phyloP scores from a whole-genome alignment of 1,140 invertebrate genomes.

The Euglossa dilemma region DNA sequence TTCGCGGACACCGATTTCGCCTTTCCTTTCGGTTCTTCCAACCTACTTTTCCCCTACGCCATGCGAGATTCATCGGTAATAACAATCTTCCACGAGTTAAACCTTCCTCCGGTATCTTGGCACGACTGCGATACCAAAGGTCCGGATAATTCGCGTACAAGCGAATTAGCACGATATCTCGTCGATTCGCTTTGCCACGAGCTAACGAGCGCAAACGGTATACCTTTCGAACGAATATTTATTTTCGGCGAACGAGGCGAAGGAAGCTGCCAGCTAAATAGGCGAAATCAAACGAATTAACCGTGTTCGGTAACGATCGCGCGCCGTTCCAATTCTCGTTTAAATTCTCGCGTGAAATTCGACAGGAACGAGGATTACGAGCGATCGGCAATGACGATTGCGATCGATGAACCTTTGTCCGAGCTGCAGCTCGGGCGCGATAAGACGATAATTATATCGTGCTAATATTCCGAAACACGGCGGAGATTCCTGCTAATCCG shows the following conservation, averaged over 20 bases:
- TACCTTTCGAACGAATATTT: conserved; percentile 27
- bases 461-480: conserved; percentile 64
- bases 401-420: not conserved
- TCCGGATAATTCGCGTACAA: not conserved
- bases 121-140: not conserved
- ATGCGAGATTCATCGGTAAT: not conserved
- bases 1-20: too few relatives aligned
- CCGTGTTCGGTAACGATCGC: conserved; percentile 17
- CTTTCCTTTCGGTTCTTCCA: not conserved
- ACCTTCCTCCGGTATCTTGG: not conserved
- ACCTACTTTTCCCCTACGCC: too few relatives aligned
- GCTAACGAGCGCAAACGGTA: conserved; percentile 11
- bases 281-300: too few relatives aligned
- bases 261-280: conserved; percentile 23
- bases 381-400: not conserved
- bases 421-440: not conserved
- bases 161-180: not conserved
- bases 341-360: not conserved
- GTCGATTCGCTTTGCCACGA: conserved; percentile 4
- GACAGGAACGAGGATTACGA: too few relatives aligned
- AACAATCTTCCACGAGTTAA: too few relatives aligned
- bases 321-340: not conserved
- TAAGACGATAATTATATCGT: conserved; percentile 64
- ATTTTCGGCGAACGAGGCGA: conserved; percentile 9
- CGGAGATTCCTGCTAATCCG: conserved; percentile 61